Percentiles rank a stretch among this genome's conserved stretches.
Evolutionary conservation across 2,888 invertebrate genomes (phyloP).

Genomic region (Hirtodrosophila histrioides): DNA sequence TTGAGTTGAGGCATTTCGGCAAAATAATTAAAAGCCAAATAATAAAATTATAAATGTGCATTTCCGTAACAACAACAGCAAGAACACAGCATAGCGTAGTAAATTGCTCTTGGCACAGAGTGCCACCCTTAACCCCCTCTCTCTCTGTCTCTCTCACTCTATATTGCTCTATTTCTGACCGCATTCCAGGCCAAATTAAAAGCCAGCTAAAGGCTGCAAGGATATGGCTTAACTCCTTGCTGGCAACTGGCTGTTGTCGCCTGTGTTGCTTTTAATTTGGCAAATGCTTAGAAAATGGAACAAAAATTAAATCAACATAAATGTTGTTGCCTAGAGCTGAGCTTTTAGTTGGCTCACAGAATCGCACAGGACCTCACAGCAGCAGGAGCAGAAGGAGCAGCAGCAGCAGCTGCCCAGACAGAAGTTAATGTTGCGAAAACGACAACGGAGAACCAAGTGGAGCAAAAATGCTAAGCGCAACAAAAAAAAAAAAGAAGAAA

Average conservation of each 20-base stretch:
- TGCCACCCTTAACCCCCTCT: neutral
- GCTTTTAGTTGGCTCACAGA: conserved; percentile 17
- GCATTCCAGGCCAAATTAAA: conserved; percentile 69
- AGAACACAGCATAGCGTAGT: neutral
- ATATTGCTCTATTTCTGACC: conserved; percentile 44
- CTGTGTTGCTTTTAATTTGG: conserved; percentile 59
- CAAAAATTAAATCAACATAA: conserved; percentile 64
- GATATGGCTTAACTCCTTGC: conserved; percentile 16
- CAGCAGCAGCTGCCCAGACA: conserved; percentile 26
- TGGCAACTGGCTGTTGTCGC: conserved; percentile 17
- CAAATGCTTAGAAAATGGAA: conserved; percentile 61
- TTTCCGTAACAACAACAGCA: conserved; percentile 22
- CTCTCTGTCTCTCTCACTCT: neutral
- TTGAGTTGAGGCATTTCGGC: conserved; percentile 38
- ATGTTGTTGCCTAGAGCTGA: conserved; percentile 23
- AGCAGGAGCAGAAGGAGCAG: neutral
- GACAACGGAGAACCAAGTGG: conserved; percentile 35
- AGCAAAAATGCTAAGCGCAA: conserved; percentile 41
- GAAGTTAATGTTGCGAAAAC: conserved; percentile 67
- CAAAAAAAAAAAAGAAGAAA: conserved; percentile 24
- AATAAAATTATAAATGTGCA: conserved; percentile 67
- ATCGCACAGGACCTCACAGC: conserved; percentile 1
- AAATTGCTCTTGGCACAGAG: conserved; percentile 12
- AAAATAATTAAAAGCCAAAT: conserved; percentile 63
- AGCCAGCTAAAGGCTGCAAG: conserved; percentile 41